These are phyloP conservation scores for Gadopsis bispinosus DNA, from an alignment of 2,797 vertebrate genomes.

Conservation along the genomic window DNA sequence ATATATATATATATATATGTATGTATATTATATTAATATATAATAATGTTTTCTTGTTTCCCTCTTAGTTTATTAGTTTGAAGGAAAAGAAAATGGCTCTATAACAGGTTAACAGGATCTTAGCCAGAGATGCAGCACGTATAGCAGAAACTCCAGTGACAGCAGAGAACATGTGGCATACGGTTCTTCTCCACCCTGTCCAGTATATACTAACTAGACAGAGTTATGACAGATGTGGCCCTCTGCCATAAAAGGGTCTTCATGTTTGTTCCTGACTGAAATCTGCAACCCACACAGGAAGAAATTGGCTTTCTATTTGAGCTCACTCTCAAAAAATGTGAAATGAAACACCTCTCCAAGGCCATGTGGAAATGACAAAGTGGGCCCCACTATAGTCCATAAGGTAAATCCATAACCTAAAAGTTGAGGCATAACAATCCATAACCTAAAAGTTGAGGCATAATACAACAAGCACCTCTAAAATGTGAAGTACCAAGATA, in stretches of 20 bases:
- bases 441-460: conserved; percentile 10
- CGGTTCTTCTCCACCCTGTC: conserved; percentile 52
- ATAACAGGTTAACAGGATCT: conserved; percentile 46
- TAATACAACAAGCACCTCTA: background rate
- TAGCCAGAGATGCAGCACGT: conserved; percentile 48
- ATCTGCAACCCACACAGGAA: conserved; percentile 15
- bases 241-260: conserved; percentile 25
- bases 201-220: conserved; percentile 58
- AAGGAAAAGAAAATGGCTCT: conserved; percentile 5
- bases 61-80: conserved; percentile 32
- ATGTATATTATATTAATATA: too few relatives aligned
- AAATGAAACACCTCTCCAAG: conserved; percentile 46
- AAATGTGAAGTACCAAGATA: background rate
- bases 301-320: conserved; percentile 15
- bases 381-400: background rate
- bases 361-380: conserved; percentile 5
- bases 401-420: conserved; percentile 24
- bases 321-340: conserved; percentile 21
- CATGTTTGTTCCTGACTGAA: conserved; percentile 39
- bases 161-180: conserved; percentile 50
- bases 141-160: conserved; percentile 29
- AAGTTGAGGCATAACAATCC: conserved; percentile 1
- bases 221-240: conserved; percentile 43
- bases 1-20: too few relatives aligned
- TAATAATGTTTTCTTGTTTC: background rate